These are phyloP conservation scores for Camelus dromedarius DNA, from an alignment of 2,113 vertebrate species.

Conservation along the genomic window DNA sequence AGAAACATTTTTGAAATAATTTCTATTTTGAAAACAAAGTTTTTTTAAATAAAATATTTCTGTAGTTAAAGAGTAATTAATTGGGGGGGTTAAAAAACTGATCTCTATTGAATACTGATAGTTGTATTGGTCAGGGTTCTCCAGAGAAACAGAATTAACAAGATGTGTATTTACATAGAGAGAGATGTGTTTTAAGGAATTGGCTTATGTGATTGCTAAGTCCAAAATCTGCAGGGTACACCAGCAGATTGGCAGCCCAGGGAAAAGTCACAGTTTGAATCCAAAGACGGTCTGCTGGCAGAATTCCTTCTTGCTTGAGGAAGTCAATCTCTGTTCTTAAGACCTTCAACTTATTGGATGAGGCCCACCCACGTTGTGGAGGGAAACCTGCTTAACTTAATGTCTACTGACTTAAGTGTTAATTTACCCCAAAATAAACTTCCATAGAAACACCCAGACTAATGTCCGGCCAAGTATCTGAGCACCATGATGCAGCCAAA, in stretches of 20 bases:
- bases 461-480: not conserved
- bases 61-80: not conserved
- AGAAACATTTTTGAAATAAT: not conserved
- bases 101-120: not conserved
- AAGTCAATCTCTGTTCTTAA: not conserved
- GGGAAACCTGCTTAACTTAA: not conserved
- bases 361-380: not conserved
- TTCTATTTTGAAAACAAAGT: not conserved
- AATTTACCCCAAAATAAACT: not conserved
- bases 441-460: not conserved
- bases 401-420: not conserved
- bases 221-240: not conserved
- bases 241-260: not conserved
- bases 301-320: not conserved
- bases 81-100: not conserved
- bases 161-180: not conserved
- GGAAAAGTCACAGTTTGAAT: not conserved
- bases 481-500: no score
- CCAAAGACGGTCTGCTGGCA: not conserved
- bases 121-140: not conserved
- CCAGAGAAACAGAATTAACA: not conserved
- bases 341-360: not conserved
- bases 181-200: not conserved
- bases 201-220: not conserved
- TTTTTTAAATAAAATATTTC: conserved; percentile 33